Evolutionary conservation across 2,113 vertebrate genomes (phyloP).

Genomic region (Dicerorhinus sumatrensis): DNA sequence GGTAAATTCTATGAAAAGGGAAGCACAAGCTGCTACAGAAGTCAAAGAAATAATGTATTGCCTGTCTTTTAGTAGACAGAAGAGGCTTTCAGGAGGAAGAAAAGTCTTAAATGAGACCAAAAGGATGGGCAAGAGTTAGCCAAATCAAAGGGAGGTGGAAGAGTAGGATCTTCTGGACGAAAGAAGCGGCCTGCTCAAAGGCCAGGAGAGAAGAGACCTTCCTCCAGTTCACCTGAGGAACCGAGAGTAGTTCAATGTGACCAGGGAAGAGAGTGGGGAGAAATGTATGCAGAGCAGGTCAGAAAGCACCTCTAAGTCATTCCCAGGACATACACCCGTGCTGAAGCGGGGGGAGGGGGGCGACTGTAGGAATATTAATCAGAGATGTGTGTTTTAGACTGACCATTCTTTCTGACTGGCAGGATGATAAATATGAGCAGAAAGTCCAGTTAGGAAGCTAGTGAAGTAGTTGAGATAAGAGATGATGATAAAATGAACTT

Average conservation of each 20-base stretch:
- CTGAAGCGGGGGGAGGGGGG: too few species aligned
- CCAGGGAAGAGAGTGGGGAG: not conserved
- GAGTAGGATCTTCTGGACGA: not conserved
- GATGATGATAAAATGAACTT: not conserved
- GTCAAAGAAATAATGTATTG: not conserved
- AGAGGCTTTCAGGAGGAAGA: not conserved
- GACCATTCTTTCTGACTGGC: not conserved
- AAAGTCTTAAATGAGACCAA: not conserved
- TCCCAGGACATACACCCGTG: accelerated
- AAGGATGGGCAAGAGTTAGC: not conserved
- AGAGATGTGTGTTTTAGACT: not conserved
- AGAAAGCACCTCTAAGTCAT: not conserved
- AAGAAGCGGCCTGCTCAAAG: not conserved
- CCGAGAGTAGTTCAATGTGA: too few species aligned
- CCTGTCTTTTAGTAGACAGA: not conserved
- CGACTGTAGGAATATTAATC: not conserved
- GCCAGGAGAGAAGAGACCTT: not conserved
- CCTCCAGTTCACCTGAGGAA: not conserved
- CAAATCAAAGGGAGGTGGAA: not conserved
- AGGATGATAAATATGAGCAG: not conserved
- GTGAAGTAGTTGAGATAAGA: not conserved
- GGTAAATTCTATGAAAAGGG: not conserved
- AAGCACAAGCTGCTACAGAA: not conserved
- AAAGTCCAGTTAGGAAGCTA: not conserved
- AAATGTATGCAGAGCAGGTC: not conserved